Conservation (phyloP, 2,113 vertebrate genomes). For the Lanius collurio region DNA sequence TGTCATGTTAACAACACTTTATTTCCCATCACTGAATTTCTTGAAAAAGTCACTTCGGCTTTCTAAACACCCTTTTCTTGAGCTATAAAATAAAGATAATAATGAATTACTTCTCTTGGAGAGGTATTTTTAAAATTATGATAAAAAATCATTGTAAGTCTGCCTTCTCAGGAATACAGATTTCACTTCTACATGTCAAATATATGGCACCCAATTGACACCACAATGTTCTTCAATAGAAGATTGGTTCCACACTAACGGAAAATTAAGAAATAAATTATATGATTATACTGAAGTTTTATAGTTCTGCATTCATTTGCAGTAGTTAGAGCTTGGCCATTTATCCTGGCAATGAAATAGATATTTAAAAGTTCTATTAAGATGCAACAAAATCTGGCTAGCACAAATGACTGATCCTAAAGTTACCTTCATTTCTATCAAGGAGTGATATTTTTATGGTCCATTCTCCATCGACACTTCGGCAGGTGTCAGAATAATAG, state of each 20-base stretch:
- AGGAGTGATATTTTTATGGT: conserved; percentile 19
- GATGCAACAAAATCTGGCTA: not conserved
- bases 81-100: not conserved
- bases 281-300: not conserved
- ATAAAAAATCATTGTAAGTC: not conserved
- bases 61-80: not conserved
- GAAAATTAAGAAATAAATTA: conserved; percentile 49
- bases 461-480: conserved; percentile 32
- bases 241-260: not conserved
- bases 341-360: conserved; percentile 15
- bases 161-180: not conserved
- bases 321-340: conserved; percentile 6
- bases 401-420: conserved; percentile 11
- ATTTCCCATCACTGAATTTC: not conserved
- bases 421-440: conserved; percentile 7
- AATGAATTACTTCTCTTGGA: not conserved
- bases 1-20: not conserved
- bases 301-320: conserved; percentile 23
- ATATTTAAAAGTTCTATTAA: conserved; percentile 25
- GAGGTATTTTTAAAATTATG: not conserved
- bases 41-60: not conserved
- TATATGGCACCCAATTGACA: not conserved
- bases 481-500: conserved; percentile 31
- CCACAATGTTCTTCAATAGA: not conserved
- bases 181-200: not conserved